A percentile compares a stretch with the other conserved stretches of the same genome.
These are phyloP conservation scores for Pseudeuparius sepicola DNA, from an alignment of 2,888 invertebrate species.

Conservation along the genomic window DNA sequence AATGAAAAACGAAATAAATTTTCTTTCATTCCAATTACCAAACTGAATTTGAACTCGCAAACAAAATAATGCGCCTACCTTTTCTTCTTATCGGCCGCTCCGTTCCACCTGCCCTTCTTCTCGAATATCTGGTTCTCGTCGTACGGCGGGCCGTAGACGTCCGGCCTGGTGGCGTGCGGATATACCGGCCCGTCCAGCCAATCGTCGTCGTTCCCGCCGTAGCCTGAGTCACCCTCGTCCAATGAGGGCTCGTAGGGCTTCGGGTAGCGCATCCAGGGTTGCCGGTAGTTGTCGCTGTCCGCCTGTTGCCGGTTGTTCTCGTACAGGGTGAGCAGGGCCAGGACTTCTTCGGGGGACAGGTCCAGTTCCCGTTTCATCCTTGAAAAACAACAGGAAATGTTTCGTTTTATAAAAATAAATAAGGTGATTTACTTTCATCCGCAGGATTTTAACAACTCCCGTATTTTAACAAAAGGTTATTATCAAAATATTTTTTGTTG, in stretches of 20 bases:
- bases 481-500: too few relatives aligned
- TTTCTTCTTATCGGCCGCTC: conserved; percentile 36
- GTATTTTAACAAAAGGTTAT: too few relatives aligned
- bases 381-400: conserved; percentile 16
- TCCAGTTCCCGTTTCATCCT: conserved; percentile 52
- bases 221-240: too few relatives aligned
- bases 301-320: conserved; percentile 46
- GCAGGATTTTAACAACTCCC: too few relatives aligned
- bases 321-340: conserved; percentile 50
- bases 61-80: conserved; percentile 42
- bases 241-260: conserved; percentile 41
- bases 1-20: too few relatives aligned
- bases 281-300: conserved; percentile 31
- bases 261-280: conserved; percentile 42
- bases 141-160: conserved; percentile 34
- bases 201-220: conserved; percentile 42
- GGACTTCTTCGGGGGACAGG: conserved; percentile 50
- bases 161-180: conserved; percentile 34
- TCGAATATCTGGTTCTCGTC: conserved; percentile 25
- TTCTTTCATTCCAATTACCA: too few relatives aligned
- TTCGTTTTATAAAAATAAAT: too few relatives aligned
- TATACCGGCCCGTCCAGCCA: conserved; percentile 52
- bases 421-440: too few relatives aligned
- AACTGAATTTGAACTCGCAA: too few relatives aligned
- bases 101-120: conserved; percentile 27